phyloP scores from a whole-genome alignment of 2,113 vertebrate species.

The Sinocyclocheilus grahami region DNA sequence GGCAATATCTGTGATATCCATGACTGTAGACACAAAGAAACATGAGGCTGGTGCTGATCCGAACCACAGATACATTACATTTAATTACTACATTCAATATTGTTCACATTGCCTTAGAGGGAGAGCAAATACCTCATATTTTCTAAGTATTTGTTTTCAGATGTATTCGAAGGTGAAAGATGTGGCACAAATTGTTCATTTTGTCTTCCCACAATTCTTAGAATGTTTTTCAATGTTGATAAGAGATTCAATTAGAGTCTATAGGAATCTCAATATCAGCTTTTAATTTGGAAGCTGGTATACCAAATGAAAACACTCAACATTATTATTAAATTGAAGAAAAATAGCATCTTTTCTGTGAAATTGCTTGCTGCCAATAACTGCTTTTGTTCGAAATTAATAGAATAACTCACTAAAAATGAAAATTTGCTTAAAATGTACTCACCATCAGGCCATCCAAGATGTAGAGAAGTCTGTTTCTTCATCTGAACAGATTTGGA shows the following conservation, averaged over 20 bases:
- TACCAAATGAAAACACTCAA: too few species aligned
- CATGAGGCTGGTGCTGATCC: background rate
- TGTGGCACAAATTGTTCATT: background rate
- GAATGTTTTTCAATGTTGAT: background rate
- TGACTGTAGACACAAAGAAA: constrained; percentile 81
- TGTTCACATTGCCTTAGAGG: background rate
- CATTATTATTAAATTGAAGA: background rate
- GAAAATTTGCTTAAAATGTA: too few species aligned
- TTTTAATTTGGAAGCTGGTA: too few species aligned
- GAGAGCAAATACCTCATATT: background rate
- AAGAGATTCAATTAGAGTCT: background rate
- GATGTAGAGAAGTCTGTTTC: background rate
- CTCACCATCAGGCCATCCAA: too few species aligned
- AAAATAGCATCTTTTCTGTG: background rate
- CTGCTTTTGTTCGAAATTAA: background rate
- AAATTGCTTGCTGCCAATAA: too few species aligned
- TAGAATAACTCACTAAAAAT: background rate
- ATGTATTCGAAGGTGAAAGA: background rate
- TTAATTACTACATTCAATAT: background rate
- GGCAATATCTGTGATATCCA: constrained; percentile 94
- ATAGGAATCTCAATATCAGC: background rate
- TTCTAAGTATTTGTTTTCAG: background rate
- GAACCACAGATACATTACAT: constrained; percentile 27
- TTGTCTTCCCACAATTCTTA: background rate
- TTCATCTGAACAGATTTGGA: background rate